A percentile compares a stretch with the other conserved stretches of the same genome.
phyloP scores from a whole-genome alignment of 2,797 vertebrate genomes.

The Gymnoscopelus microlampas region DNA sequence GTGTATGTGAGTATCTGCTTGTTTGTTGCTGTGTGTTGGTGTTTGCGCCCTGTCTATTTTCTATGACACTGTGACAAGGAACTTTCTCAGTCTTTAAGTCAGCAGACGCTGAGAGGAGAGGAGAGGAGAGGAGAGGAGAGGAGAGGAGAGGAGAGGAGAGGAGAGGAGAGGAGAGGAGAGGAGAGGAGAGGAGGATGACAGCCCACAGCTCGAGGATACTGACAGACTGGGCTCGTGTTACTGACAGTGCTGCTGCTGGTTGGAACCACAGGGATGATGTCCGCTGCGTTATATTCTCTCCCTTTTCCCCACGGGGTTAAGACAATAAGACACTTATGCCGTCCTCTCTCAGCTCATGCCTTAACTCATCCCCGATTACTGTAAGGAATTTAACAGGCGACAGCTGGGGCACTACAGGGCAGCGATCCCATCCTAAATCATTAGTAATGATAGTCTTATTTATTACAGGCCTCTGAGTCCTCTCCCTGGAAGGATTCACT shows the following conservation, averaged over 20 bases:
- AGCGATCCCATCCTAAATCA: constrained; percentile 69
- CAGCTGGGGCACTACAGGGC: constrained; percentile 70
- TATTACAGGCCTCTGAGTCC: constrained; percentile 23
- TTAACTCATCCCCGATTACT: constrained; percentile 67
- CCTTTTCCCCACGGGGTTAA: constrained; percentile 51
- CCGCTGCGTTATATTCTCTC: constrained; percentile 35
- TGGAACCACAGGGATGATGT: constrained; percentile 50
- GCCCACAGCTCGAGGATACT: background rate
- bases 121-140: background rate
- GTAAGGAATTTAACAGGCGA: constrained; percentile 75
- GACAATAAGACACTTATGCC: constrained; percentile 73
- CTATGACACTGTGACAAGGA: too few relatives aligned
- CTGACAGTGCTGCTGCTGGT: constrained; percentile 11
- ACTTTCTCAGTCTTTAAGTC: background rate
- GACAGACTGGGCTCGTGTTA: constrained; percentile 46
- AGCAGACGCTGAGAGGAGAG: background rate
- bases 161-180: background rate
- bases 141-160: background rate
- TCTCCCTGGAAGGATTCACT: background rate
- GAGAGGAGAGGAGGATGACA: constrained; percentile 25
- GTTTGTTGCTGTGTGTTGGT: background rate
- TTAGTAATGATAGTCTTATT: constrained; percentile 58
- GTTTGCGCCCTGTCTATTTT: background rate
- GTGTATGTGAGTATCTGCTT: background rate
- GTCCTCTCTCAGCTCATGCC: constrained; percentile 63